Evolutionary conservation across 2,797 vertebrate species (phyloP).

Genomic region (Eutrigla gurnardus): DNA sequence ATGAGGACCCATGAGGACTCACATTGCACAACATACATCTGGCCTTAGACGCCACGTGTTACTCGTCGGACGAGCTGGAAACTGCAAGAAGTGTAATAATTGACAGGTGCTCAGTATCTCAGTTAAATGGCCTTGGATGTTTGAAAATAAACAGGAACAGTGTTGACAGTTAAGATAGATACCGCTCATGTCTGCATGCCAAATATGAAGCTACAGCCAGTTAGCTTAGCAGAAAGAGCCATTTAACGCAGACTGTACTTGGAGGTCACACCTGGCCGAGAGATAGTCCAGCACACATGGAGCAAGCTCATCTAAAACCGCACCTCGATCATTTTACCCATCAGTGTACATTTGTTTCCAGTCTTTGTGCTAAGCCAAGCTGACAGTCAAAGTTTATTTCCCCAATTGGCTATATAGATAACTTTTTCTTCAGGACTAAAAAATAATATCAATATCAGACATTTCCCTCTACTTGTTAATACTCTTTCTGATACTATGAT

Average conservation of each 20-base stretch:
- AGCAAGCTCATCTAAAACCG: not conserved
- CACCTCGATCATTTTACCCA: too few relatives aligned
- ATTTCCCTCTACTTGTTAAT: not conserved
- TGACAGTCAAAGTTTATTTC: not conserved
- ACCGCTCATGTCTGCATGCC: not conserved
- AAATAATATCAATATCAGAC: not conserved
- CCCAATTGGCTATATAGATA: not conserved
- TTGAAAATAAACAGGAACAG: slow-evolving; percentile 19
- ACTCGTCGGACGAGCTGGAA: not conserved
- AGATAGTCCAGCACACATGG: not conserved
- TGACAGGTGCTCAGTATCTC: slow-evolving; percentile 58
- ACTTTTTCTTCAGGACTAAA: not conserved
- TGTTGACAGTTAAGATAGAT: not conserved
- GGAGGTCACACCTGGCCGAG: not conserved
- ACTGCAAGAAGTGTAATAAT: slow-evolving; percentile 74
- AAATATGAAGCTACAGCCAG: not conserved
- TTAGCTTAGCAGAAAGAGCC: not conserved
- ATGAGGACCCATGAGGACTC: slow-evolving; percentile 20
- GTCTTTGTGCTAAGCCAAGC: not conserved
- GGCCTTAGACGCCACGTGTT: slow-evolving; percentile 57
- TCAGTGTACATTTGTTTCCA: too few relatives aligned
- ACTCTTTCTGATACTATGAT: not conserved
- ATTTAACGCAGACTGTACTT: not conserved
- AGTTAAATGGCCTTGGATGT: not conserved
- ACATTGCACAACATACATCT: slow-evolving; percentile 66